These are phyloP conservation scores for Turdus rufiventris DNA, from an alignment of 2,113 vertebrate species.

Conservation along the genomic window DNA sequence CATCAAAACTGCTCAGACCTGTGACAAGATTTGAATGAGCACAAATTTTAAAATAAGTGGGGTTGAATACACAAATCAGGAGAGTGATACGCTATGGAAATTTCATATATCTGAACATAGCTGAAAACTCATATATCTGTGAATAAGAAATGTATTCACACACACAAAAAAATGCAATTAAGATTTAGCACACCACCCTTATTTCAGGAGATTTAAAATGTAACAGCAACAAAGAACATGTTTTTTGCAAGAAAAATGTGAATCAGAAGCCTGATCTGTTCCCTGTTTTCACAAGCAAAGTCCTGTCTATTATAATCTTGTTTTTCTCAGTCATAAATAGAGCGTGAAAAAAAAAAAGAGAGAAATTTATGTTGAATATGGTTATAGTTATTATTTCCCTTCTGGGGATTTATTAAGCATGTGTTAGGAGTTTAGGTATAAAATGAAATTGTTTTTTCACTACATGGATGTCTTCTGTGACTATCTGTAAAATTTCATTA, in stretches of 20 bases:
- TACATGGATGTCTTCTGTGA: constrained; percentile 58
- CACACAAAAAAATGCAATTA: background rate
- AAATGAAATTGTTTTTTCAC: constrained; percentile 65
- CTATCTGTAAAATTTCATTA: constrained; percentile 73
- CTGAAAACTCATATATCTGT: background rate
- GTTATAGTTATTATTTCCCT: constrained; percentile 63
- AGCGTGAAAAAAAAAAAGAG: background rate
- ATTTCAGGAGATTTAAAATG: background rate
- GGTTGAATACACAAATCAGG: background rate
- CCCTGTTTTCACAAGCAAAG: background rate
- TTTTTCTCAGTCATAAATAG: constrained; percentile 48
- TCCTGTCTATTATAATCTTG: constrained; percentile 11
- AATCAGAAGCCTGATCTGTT: background rate
- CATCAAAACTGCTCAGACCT: background rate
- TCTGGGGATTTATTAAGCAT: constrained; percentile 65
- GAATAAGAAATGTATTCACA: background rate
- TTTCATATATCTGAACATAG: background rate
- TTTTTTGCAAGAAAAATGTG: constrained; percentile 1
- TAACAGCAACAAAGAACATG: background rate
- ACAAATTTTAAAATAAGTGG: background rate
- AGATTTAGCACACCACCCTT: background rate
- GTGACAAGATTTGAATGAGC: background rate
- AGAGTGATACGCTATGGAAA: background rate
- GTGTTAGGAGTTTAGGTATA: constrained; percentile 59
- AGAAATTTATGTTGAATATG: constrained; percentile 60